These are phyloP conservation scores for Isoperla grammatica DNA, from an alignment of 2,888 invertebrate genomes.

Conservation along the genomic window DNA sequence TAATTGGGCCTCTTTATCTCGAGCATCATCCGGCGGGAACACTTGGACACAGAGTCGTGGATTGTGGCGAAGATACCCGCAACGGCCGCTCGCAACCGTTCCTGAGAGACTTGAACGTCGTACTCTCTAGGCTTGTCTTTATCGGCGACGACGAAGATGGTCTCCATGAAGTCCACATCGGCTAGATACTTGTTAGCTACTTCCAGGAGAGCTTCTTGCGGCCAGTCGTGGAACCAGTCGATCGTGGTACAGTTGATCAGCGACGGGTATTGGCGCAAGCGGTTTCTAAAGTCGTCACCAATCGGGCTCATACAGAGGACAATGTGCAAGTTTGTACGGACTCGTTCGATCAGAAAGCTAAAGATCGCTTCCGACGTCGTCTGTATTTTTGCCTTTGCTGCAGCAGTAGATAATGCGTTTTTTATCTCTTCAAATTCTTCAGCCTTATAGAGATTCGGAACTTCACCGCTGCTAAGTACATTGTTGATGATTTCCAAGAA, in stretches of 20 bases:
- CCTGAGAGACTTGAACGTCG: constrained; percentile 43
- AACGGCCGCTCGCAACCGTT: constrained; percentile 56
- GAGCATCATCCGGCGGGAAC: constrained; percentile 63
- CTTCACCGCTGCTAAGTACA: constrained; percentile 80
- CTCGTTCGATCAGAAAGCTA: constrained; percentile 69
- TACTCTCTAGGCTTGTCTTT: neutral
- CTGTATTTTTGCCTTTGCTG: constrained; percentile 50
- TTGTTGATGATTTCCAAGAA: constrained; percentile 88
- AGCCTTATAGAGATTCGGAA: constrained; percentile 78
- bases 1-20: constrained; percentile 80
- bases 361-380: constrained; percentile 66
- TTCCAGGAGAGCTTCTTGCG: constrained; percentile 80
- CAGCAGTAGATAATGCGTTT: constrained; percentile 52
- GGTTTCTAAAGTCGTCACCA: constrained; percentile 75
- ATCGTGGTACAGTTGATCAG: constrained; percentile 83
- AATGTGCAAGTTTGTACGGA: constrained; percentile 69
- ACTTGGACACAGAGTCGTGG: constrained; percentile 73
- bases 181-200: constrained; percentile 77
- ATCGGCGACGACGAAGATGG: constrained; percentile 43
- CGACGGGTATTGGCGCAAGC: constrained; percentile 82
- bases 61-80: constrained; percentile 74
- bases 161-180: constrained; percentile 64
- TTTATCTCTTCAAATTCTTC: constrained; percentile 87
- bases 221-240: constrained; percentile 89
- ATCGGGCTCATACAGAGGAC: constrained; percentile 85